phyloP scores from a whole-genome alignment of 2,888 invertebrate genomes.

The Dione juno region DNA sequence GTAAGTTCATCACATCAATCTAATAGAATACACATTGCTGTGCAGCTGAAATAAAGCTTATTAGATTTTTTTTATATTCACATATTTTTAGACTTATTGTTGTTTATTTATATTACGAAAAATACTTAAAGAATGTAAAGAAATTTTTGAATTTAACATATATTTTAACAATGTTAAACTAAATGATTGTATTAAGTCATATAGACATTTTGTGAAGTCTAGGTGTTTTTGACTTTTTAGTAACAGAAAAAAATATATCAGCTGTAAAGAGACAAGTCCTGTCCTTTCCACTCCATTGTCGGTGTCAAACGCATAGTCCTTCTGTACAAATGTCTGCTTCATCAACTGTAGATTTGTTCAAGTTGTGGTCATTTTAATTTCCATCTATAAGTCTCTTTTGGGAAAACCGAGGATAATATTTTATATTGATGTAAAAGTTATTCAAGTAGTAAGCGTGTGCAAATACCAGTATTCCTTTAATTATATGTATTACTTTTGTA shows the following conservation, averaged over 20 bases:
- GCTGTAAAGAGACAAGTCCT: neutral
- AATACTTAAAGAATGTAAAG: neutral
- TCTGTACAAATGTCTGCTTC: neutral
- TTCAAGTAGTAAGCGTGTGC: too few relatives aligned
- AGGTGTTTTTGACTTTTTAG: neutral
- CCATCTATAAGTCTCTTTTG: too few relatives aligned
- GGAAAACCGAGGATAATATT: too few relatives aligned
- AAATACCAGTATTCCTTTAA: too few relatives aligned
- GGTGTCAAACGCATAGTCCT: conserved; percentile 1
- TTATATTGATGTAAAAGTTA: too few relatives aligned
- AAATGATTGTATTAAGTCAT: neutral
- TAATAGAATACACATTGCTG: neutral
- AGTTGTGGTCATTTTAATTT: too few relatives aligned
- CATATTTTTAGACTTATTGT: too few relatives aligned
- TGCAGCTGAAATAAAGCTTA: too few relatives aligned
- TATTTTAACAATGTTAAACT: neutral
- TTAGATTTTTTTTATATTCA: too few relatives aligned
- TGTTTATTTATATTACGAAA: too few relatives aligned
- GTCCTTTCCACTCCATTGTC: neutral
- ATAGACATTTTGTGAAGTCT: conserved; percentile 4
- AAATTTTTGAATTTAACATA: neutral
- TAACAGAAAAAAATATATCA: neutral
- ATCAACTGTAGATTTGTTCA: conserved; percentile 4
- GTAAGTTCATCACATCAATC: neutral
- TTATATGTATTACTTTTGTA: too few relatives aligned